phyloP scores from a whole-genome alignment of 2,113 vertebrate genomes.

The Onychorhynchus coronatus region DNA sequence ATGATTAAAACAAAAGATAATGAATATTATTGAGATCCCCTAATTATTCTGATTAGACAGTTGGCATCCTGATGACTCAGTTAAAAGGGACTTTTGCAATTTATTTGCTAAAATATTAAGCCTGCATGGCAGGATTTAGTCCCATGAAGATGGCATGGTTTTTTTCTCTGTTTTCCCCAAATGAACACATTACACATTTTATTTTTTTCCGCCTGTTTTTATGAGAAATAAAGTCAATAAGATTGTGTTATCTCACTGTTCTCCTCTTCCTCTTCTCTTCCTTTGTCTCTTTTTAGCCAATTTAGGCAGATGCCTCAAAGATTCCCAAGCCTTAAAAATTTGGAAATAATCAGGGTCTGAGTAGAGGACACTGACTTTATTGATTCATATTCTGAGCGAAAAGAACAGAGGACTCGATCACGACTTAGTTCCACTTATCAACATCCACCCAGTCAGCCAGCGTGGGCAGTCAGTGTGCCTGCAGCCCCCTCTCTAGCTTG shows the following conservation, averaged over 20 bases:
- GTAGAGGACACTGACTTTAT: neutral
- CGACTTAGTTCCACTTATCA: neutral
- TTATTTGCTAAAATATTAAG: neutral
- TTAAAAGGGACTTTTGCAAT: neutral
- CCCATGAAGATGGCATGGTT: neutral
- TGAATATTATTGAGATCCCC: neutral
- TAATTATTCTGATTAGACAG: neutral
- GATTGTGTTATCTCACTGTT: neutral
- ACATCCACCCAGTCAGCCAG: neutral
- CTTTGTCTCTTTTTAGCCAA: neutral
- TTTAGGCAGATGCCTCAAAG: neutral
- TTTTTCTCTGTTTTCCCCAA: neutral
- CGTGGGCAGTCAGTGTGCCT: fast-evolving
- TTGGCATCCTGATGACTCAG: neutral
- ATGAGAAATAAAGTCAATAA: neutral
- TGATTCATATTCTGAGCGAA: neutral
- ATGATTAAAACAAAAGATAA: neutral
- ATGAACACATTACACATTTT: neutral
- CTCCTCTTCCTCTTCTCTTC: neutral
- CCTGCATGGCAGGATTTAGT: neutral
- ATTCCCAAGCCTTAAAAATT: neutral
- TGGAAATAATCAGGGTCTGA: neutral
- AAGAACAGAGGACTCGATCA: neutral
- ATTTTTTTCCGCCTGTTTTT: neutral
- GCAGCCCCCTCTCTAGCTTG: neutral